Evolutionary conservation across 2,797 vertebrate species (phyloP).

Genomic region (Labroides dimidiatus): DNA sequence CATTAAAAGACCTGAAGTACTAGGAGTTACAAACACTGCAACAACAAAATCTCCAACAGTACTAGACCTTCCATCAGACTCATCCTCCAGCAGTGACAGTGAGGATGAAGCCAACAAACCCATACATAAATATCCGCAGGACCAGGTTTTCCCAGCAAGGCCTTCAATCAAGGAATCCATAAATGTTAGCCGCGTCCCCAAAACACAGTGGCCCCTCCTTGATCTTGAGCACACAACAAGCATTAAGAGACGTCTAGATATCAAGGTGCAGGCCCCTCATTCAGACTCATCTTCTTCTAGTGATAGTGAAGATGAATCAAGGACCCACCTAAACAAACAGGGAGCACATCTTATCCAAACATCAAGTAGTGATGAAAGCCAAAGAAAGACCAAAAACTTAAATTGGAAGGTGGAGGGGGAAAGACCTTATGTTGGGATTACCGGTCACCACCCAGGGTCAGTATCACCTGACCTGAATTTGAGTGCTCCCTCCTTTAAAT

Average conservation of each 20-base stretch:
- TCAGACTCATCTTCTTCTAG: slow-evolving; percentile 49
- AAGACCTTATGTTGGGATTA: not conserved
- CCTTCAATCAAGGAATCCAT: not conserved
- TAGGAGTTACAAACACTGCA: not conserved
- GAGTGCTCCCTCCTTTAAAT: slow-evolving; percentile 1
- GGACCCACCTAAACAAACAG: not conserved
- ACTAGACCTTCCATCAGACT: no score
- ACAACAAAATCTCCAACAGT: not conserved
- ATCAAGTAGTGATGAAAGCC: not conserved
- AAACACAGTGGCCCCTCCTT: slow-evolving; percentile 1
- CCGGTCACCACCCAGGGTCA: not conserved
- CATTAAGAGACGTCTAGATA: slow-evolving; percentile 41
- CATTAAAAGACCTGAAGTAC: no score
- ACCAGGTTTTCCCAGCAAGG: accelerated
- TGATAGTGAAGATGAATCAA: slow-evolving; percentile 44
- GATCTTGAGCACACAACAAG: not conserved
- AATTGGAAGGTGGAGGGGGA: not conserved
- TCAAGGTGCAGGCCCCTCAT: slow-evolving; percentile 21
- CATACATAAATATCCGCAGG: not conserved
- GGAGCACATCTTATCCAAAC: not conserved
- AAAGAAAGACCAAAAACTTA: not conserved
- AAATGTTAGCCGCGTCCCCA: not conserved
- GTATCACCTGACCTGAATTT: not conserved
- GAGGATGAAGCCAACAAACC: slow-evolving; percentile 14
- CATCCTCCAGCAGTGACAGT: slow-evolving; percentile 42